A percentile compares a stretch with the other conserved stretches of the same genome.
These are phyloP conservation scores for Sebastolobus alascanus DNA, from an alignment of 2,797 vertebrate genomes.

Conservation along the genomic window DNA sequence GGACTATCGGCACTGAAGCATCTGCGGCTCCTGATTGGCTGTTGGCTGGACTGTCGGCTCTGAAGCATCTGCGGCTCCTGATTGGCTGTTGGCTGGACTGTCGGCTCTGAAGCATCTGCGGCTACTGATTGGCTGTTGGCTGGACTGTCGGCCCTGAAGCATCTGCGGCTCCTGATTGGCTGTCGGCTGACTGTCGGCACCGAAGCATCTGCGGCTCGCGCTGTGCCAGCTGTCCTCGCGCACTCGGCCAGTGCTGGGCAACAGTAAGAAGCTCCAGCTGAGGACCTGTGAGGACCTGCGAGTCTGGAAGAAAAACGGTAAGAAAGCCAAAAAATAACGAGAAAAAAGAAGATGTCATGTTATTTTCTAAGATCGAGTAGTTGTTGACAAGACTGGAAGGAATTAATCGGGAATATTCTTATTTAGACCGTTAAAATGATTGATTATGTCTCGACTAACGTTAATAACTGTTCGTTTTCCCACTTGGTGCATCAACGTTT, in stretches of 20 bases:
- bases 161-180: constrained; percentile 62
- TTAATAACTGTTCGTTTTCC: background rate
- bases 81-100: too few relatives aligned
- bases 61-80: too few relatives aligned
- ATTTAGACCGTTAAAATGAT: background rate
- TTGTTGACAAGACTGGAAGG: background rate
- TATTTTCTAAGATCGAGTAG: background rate
- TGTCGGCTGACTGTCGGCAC: constrained; percentile 7
- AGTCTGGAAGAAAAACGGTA: constrained; percentile 50
- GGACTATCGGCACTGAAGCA: too few relatives aligned
- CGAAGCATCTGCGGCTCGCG: constrained; percentile 74
- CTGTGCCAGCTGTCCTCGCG: constrained; percentile 79
- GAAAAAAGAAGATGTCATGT: background rate
- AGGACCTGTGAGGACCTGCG: constrained; percentile 36
- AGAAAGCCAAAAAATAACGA: background rate
- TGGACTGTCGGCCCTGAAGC: too few relatives aligned
- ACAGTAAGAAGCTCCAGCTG: constrained; percentile 19
- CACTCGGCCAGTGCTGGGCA: constrained; percentile 64
- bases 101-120: too few relatives aligned
- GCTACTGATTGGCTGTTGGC: too few relatives aligned
- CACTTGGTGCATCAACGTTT: background rate
- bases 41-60: too few relatives aligned
- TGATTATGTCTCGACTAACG: background rate
- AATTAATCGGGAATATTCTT: background rate
- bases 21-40: too few relatives aligned